A percentile compares a stretch with the other conserved stretches of the same genome.
phyloP scores from a whole-genome alignment of 2,888 invertebrate species.

The Hoplodrina ambigua region DNA sequence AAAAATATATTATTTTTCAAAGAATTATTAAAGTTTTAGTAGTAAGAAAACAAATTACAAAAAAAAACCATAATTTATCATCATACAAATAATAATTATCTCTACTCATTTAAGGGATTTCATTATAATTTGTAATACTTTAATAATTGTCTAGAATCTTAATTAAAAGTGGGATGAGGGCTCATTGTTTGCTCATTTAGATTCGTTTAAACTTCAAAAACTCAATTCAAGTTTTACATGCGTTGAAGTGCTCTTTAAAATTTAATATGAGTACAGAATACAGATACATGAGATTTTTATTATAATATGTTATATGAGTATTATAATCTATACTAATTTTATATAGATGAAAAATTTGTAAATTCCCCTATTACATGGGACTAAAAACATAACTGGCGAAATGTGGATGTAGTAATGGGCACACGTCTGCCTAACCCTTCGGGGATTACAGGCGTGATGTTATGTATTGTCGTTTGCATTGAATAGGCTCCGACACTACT shows the following conservation, averaged over 20 bases:
- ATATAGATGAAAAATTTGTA: too few species aligned
- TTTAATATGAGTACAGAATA: slow-evolving; percentile 20
- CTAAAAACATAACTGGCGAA: too few species aligned
- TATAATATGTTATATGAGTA: not conserved
- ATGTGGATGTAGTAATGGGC: too few species aligned
- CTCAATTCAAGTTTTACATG: slow-evolving; percentile 27
- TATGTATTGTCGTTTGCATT: too few species aligned
- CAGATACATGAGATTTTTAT: slow-evolving; percentile 24
- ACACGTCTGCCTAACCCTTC: too few species aligned
- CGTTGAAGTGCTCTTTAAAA: slow-evolving; percentile 36
- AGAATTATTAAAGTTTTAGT: too few species aligned
- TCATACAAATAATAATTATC: not conserved
- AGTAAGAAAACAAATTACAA: not conserved
- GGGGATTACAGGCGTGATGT: too few species aligned
- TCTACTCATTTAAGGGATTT: not conserved
- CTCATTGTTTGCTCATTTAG: slow-evolving; percentile 63
- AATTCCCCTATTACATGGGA: too few species aligned
- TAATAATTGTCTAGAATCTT: slow-evolving; percentile 25
- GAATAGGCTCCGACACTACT: too few species aligned
- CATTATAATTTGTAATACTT: slow-evolving; percentile 17
- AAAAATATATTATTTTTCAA: too few species aligned
- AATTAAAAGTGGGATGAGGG: slow-evolving; percentile 62
- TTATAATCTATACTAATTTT: too few species aligned
- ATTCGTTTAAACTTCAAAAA: slow-evolving; percentile 52
- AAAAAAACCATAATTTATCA: not conserved